Evolutionary conservation across 2,797 vertebrate genomes (phyloP), one percentile per base, ranked within the genome.

Genomic region (Apogon talboti): DNA sequence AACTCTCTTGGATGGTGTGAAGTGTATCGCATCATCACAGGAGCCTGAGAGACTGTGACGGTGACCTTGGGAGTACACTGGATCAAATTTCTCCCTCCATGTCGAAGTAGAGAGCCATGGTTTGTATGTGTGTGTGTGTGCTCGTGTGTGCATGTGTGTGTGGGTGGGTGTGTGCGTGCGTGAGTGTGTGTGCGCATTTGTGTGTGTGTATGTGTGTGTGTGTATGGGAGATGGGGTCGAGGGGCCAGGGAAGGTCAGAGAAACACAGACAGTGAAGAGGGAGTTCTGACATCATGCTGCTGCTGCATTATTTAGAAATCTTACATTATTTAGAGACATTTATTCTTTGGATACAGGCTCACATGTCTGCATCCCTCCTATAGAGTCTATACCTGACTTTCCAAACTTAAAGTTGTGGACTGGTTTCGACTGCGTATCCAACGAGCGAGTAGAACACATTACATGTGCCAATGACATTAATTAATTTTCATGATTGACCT

Each of bases 41-140:
- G 67, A 74, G 75, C 67, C 79, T 40, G 43, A 64, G 74, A 82
- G 81, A 85, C 85, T 81, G 86, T 80, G 81, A 86, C 68, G 33
- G 77, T 86, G 90, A 91, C 92, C 91, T 91, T 93, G 89, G 82
- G 72, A 72, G 58, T 12, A 38, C 48, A 84, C 83, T 87, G 78
- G 89, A 90, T 92, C 90, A 69, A 77, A 86, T 91, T 92, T 89
- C 90, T 84, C 58, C 59, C 41, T 74, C 67, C 14, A 35, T 74
- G 76, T 79, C 76, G 79, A 65, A 74, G 77, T 16, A 37, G 51
- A 57, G 7, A 28, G 28, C 66, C 40, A 7, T 33, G 30, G 3
- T 3, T 33, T 24, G 21, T 24, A 5, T 24, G 21, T 24, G 21
- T 24, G 21, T 24, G 21, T 24, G 21, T 24, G 21, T 24, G 21